Percentiles rank a stretch among this genome's conserved stretches.
phyloP scores from a whole-genome alignment of 2,888 invertebrate species.

The Pherbina coryleti region DNA sequence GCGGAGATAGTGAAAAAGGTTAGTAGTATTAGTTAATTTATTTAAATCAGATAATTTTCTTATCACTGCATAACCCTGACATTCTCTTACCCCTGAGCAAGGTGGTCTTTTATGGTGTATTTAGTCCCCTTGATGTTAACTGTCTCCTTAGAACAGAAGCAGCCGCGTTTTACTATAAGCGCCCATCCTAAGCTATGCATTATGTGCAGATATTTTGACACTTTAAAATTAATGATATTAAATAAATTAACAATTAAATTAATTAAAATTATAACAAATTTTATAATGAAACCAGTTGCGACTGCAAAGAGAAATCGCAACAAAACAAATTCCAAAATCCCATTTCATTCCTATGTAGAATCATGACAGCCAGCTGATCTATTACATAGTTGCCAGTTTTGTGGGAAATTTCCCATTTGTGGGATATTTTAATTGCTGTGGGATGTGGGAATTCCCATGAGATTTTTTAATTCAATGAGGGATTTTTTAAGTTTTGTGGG shows the following conservation, averaged over 20 bases:
- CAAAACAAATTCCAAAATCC: conserved; percentile 2
- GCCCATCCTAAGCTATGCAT: conserved; percentile 81
- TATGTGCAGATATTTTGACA: neutral
- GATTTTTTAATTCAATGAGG: too few species aligned
- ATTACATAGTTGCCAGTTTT: neutral
- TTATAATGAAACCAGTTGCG: neutral
- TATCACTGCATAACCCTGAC: neutral
- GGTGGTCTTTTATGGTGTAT: conserved; percentile 77
- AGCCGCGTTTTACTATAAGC: conserved; percentile 80
- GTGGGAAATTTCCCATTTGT: too few species aligned
- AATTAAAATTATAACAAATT: neutral
- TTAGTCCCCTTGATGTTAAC: conserved; percentile 78
- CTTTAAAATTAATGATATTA: conserved; percentile 5
- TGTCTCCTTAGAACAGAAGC: conserved; percentile 81
- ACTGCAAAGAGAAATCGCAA: conserved; percentile 2
- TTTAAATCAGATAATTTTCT: conserved; percentile 44
- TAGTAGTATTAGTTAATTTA: neutral
- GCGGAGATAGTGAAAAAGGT: neutral
- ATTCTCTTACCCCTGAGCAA: conserved; percentile 78
- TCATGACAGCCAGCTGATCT: neutral
- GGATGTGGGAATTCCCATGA: too few species aligned
- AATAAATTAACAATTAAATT: neutral
- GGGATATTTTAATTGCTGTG: too few species aligned
- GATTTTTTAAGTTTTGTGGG: too few species aligned
- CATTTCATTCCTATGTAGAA: neutral